Base-by-base conservation (phyloP, 2,888 invertebrate genomes). In the Dicyrtoma fusca region DNA sequence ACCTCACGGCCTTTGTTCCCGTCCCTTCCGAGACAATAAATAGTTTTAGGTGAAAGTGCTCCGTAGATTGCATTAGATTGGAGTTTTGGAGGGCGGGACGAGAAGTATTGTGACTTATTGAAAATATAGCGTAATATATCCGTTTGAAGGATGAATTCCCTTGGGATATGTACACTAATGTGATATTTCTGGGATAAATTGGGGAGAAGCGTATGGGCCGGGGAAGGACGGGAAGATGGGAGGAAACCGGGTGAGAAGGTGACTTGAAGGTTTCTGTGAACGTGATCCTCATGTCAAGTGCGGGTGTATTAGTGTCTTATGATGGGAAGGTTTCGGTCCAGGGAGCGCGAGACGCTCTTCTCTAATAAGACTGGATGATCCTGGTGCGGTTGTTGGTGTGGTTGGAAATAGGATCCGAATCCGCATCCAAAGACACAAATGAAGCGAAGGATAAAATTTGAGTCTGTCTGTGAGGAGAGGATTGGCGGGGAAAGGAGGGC, bases 271-370 rank as follows among this genome's bases (percentile, higher is more conserved):
- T 45, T 59, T 49, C 25, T 23, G 25, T 49, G 51, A 34, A 64
- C 64, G 64, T 64, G 64, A 64, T 64, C 64, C 10, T 64, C 64
- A 64, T 64, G 47, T 47, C 19, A 47, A 64, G 49, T 64, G 23
- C 59, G 49, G 3, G 34, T 34, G 34, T 34, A 34, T 34, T 34
- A 34, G 34, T 34, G 34, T 34, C 34, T 34, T 34, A 34, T 34
- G 34, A 34, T 34, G 8, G 34, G 34, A 34, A 34, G 34, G 34
- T 34, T 34, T 34, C 8, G 34, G 34, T 34, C 34, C 34, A 34
- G 4, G 3, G n/a, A 3, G 34, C 34, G 34, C 34, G 14, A 26
- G 23, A 34, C 26, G 14, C 61, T 25, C 19, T 61, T 61, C 14
- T 34, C n/a, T 34, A 59, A 23, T 17, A 26, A 34, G 34, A 34